A percentile compares a stretch with the other conserved stretches of the same genome.
These are phyloP conservation scores for Caenorhabditis doughertyi DNA, from an alignment of 2,888 invertebrate species.

Conservation along the genomic window DNA sequence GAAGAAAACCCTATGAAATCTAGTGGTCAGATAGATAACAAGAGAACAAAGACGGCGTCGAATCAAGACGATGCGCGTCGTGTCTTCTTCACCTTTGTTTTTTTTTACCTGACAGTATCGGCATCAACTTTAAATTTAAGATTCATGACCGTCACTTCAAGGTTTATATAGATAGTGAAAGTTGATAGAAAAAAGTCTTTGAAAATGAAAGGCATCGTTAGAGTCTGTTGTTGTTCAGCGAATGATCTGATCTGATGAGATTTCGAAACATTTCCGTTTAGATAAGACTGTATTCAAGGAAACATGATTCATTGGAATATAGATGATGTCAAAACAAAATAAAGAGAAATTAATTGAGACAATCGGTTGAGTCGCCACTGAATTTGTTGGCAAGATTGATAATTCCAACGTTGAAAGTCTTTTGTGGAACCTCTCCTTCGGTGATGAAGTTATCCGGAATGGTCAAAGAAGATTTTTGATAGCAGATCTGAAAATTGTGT, in stretches of 20 bases:
- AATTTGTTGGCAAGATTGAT: slow-evolving; percentile 78
- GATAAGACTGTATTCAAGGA: slow-evolving; percentile 17
- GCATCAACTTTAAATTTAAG: slow-evolving; percentile 24
- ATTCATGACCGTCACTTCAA: not conserved
- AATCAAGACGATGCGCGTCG: not conserved
- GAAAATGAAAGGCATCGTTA: slow-evolving; percentile 2
- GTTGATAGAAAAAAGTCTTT: slow-evolving; percentile 16
- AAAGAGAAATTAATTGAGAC: slow-evolving; percentile 71
- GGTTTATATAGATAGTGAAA: not conserved
- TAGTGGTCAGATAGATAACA: slow-evolving; percentile 45
- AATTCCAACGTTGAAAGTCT: slow-evolving; percentile 77
- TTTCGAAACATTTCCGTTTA: slow-evolving; percentile 17
- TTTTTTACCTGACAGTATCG: slow-evolving; percentile 7
- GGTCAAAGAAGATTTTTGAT: slow-evolving; percentile 76
- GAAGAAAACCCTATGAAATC: slow-evolving; percentile 6
- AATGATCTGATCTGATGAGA: slow-evolving; percentile 25
- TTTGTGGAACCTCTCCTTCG: slow-evolving; percentile 73
- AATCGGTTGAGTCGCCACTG: slow-evolving; percentile 77
- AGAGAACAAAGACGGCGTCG: slow-evolving; percentile 30
- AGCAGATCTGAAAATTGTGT: slow-evolving; percentile 67
- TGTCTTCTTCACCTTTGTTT: too few relatives aligned
- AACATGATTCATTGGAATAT: slow-evolving; percentile 14
- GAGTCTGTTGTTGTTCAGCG: slow-evolving; percentile 25
- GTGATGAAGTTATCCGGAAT: slow-evolving; percentile 77
- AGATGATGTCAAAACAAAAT: slow-evolving; percentile 26